These are phyloP conservation scores for Patella vulgata DNA, from an alignment of 1,140 invertebrate genomes.

Conservation along the genomic window DNA sequence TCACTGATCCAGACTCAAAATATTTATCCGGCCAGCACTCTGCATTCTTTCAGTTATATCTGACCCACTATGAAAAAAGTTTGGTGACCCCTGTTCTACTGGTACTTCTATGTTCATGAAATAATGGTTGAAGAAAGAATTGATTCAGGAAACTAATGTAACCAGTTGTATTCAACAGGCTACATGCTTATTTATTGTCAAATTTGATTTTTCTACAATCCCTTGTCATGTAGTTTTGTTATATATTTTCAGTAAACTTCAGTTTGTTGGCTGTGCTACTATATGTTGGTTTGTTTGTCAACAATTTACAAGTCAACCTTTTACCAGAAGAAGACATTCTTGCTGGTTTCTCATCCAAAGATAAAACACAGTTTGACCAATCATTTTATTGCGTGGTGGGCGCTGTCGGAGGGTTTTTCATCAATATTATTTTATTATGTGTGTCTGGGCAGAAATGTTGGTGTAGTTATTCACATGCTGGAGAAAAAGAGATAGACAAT, in stretches of 20 bases:
- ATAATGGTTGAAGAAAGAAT: too few species aligned
- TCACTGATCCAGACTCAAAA: too few species aligned
- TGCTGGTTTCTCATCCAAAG: conserved; percentile 77
- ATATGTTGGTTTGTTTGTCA: conserved; percentile 81
- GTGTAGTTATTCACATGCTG: conserved; percentile 45
- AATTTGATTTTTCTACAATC: too few species aligned
- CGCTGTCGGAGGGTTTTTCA: conserved; percentile 75
- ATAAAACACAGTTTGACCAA: conserved; percentile 76
- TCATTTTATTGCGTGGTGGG: conserved; percentile 86
- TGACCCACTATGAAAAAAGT: too few species aligned
- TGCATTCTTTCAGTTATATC: too few species aligned
- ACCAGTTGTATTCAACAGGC: too few species aligned
- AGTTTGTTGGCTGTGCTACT: conserved; percentile 76
- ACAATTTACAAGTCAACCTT: conserved; percentile 80
- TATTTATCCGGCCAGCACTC: too few species aligned
- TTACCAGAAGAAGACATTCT: conserved; percentile 78
- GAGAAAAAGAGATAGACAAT: conserved; percentile 56
- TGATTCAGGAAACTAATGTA: too few species aligned
- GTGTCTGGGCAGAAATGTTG: conserved; percentile 64
- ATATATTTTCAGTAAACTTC: conserved; percentile 75
- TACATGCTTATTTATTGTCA: too few species aligned
- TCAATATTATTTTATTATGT: conserved; percentile 80
- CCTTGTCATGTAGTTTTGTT: conserved; percentile 12
- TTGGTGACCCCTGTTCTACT: too few species aligned
- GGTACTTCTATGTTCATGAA: too few species aligned